A percentile compares a stretch with the other conserved stretches of the same genome.
Evolutionary conservation across 2,888 invertebrate species (phyloP).

Genomic region (Poecilobothrus nobilitatus): DNA sequence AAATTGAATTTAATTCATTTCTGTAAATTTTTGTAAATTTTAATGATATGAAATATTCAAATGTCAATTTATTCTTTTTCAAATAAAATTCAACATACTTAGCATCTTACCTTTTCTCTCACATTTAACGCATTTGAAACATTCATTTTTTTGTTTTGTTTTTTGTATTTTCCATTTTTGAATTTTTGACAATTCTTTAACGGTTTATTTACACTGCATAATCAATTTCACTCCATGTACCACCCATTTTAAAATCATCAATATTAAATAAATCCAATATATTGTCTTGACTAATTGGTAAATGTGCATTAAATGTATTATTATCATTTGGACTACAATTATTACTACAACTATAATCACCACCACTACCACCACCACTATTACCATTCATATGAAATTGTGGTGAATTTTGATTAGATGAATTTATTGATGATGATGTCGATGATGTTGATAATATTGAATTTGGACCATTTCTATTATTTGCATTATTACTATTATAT

Average conservation of each 20-base stretch:
- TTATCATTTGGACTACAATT: slow-evolving; percentile 2
- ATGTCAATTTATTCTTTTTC: too few relatives aligned
- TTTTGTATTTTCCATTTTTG: too few relatives aligned
- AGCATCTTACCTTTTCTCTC: too few relatives aligned
- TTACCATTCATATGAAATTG: slow-evolving; percentile 10
- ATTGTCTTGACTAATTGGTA: slow-evolving; percentile 30
- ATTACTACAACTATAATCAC: slow-evolving; percentile 16
- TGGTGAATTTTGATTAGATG: slow-evolving; percentile 5
- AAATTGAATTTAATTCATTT: too few relatives aligned
- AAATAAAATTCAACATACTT: too few relatives aligned
- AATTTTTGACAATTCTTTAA: too few relatives aligned
- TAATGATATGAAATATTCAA: too few relatives aligned
- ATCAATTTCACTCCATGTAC: slow-evolving; percentile 41
- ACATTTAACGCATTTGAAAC: too few relatives aligned
- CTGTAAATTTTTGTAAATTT: too few relatives aligned
- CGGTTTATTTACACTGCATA: slow-evolving; percentile 36
- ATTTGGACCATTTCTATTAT: slow-evolving; percentile 18
- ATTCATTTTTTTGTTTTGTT: too few relatives aligned
- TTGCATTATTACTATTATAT: slow-evolving; percentile 22
- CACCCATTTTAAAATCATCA: slow-evolving; percentile 41
- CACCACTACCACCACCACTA: slow-evolving; percentile 9
- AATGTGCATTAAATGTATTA: slow-evolving; percentile 20
- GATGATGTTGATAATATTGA: slow-evolving; percentile 23
- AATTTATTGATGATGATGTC: slow-evolving; percentile 15
- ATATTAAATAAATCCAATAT: slow-evolving; percentile 43